A percentile compares a stretch with the other conserved stretches of the same genome.
Conservation (phyloP, 2,113 vertebrate genomes). For the Dolichotis patagonum region DNA sequence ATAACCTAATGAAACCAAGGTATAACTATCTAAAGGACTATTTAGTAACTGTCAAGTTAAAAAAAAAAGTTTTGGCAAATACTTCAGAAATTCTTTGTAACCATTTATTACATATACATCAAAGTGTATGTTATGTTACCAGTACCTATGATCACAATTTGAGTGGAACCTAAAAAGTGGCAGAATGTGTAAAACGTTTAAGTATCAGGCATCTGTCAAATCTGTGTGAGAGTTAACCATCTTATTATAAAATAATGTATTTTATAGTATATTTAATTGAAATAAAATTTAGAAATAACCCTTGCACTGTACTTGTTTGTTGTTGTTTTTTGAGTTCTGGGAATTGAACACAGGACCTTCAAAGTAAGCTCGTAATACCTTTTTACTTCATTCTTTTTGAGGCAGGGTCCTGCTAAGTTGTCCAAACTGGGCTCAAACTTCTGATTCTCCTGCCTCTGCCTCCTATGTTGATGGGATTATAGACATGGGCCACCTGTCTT, state of each 20-base stretch:
- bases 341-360: not conserved
- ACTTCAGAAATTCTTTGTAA: not conserved
- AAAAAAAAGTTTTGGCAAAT: not conserved
- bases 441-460: not conserved
- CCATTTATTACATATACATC: not conserved
- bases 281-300: not conserved
- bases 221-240: not conserved
- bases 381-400: not conserved
- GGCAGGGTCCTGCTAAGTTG: not conserved
- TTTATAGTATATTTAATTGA: not conserved
- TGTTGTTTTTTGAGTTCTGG: not conserved
- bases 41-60: not conserved
- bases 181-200: not conserved
- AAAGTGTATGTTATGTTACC: not conserved
- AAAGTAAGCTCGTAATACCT: too few relatives aligned
- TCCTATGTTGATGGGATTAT: too few relatives aligned
- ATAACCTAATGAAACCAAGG: not conserved
- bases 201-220: not conserved
- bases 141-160: not conserved
- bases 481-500: not conserved
- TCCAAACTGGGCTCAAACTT: too few relatives aligned
- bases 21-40: not conserved
- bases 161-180: not conserved
- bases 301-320: not conserved
- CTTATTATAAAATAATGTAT: not conserved